These are phyloP conservation scores for Natrix natrix DNA, from an alignment of 2,797 vertebrate species.

Conservation along the genomic window DNA sequence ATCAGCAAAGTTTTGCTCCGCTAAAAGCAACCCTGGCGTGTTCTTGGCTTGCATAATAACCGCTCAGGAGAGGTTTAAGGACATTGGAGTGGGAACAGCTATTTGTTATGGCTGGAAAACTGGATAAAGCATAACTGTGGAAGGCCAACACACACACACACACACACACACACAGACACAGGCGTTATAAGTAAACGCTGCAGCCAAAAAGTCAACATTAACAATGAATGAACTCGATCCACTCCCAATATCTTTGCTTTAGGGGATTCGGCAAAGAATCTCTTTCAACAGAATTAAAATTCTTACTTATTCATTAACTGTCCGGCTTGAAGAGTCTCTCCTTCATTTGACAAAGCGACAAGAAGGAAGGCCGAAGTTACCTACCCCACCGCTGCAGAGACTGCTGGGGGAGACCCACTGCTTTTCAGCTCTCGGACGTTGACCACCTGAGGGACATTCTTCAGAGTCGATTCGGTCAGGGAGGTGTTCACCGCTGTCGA, in stretches of 20 bases:
- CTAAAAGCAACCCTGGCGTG: neutral
- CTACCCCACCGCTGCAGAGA: conserved; percentile 78
- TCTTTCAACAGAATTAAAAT: neutral
- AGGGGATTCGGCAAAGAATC: neutral
- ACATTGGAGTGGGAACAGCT: conserved; percentile 3
- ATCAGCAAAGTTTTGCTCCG: neutral
- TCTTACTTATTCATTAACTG: neutral
- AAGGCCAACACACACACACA: neutral
- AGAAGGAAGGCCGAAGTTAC: neutral
- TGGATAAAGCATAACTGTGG: conserved; percentile 50
- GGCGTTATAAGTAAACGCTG: neutral
- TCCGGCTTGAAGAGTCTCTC: neutral
- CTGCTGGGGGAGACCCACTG: conserved; percentile 61
- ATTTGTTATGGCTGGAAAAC: conserved; percentile 26
- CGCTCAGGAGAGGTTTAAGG: conserved; percentile 42
- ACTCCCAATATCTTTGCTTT: neutral
- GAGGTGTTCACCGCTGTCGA: conserved; percentile 69
- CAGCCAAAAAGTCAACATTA: neutral
- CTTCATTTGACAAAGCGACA: too few species aligned
- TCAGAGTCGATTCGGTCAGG: conserved; percentile 87
- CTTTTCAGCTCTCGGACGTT: conserved; percentile 87
- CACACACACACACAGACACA: too few species aligned
- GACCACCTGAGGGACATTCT: conserved; percentile 89
- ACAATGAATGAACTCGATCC: neutral
- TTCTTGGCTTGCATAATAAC: neutral